A percentile compares a stretch with the other conserved stretches of the same genome.
These are phyloP conservation scores for Celastrina argiolus DNA, from an alignment of 2,888 invertebrate genomes.

Conservation along the genomic window DNA sequence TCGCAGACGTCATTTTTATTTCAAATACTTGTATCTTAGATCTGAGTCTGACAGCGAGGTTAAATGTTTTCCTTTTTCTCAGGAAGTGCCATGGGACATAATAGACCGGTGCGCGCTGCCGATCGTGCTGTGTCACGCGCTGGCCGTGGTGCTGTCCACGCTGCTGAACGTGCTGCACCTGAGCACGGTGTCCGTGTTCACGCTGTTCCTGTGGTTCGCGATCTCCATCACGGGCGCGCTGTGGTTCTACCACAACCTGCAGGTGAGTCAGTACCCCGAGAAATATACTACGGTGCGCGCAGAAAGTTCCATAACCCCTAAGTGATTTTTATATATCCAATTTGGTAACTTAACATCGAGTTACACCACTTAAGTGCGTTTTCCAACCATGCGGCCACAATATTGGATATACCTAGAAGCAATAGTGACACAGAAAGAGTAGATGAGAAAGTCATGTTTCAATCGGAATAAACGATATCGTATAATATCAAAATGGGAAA, in stretches of 20 bases:
- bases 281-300: neutral
- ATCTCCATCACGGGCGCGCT: constrained; percentile 85
- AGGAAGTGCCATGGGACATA: constrained; percentile 85
- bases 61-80: constrained; percentile 37
- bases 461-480: no score
- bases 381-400: no score
- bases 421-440: no score
- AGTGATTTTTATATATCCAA: no score
- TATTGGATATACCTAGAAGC: no score
- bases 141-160: constrained; percentile 85
- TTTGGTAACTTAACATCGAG: no score
- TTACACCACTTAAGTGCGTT: no score
- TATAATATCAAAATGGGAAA: no score
- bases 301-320: no score
- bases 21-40: neutral
- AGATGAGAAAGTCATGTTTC: no score
- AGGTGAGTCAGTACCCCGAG: constrained; percentile 75
- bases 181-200: constrained; percentile 86
- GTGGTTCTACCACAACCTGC: constrained; percentile 89
- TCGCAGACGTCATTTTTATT: no score
- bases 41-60: no score
- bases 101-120: constrained; percentile 87
- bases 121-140: constrained; percentile 87
- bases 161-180: constrained; percentile 84
- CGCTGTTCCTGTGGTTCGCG: constrained; percentile 87